These are phyloP conservation scores for Leptogaster cylindrica DNA, from an alignment of 2,888 invertebrate species.

Conservation along the genomic window DNA sequence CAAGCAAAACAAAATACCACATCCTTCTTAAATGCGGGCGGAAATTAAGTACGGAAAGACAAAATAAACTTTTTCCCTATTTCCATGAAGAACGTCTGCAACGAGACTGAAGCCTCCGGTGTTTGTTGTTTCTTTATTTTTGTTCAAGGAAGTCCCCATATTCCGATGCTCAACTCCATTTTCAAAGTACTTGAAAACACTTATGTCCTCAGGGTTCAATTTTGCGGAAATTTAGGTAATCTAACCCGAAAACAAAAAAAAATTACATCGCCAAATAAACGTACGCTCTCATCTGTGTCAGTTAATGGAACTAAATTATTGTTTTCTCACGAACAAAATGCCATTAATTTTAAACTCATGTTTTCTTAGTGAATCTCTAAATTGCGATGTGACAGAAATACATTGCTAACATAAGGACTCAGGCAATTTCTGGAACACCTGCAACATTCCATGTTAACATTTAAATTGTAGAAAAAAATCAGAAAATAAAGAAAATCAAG, in stretches of 20 bases:
- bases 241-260: background rate
- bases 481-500: too few species aligned
- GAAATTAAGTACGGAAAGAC: constrained; percentile 46
- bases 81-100: constrained; percentile 13
- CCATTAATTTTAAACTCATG: too few species aligned
- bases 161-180: background rate
- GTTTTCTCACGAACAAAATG: too few species aligned
- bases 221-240: constrained; percentile 18
- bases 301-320: background rate
- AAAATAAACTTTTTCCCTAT: constrained; percentile 46
- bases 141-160: background rate
- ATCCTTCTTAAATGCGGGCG: constrained; percentile 29
- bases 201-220: constrained; percentile 2
- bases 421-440: too few species aligned
- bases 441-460: too few species aligned
- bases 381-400: too few species aligned
- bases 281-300: background rate
- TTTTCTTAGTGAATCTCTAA: too few species aligned
- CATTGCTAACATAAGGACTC: too few species aligned
- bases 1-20: constrained; percentile 12
- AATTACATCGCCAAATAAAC: background rate
- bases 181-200: constrained; percentile 10
- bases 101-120: constrained; percentile 4
- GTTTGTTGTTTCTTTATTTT: constrained; percentile 3
- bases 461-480: too few species aligned